Evolutionary conservation across 2,888 invertebrate species (phyloP).

Genomic region (Gonocerus acuteangulatus): DNA sequence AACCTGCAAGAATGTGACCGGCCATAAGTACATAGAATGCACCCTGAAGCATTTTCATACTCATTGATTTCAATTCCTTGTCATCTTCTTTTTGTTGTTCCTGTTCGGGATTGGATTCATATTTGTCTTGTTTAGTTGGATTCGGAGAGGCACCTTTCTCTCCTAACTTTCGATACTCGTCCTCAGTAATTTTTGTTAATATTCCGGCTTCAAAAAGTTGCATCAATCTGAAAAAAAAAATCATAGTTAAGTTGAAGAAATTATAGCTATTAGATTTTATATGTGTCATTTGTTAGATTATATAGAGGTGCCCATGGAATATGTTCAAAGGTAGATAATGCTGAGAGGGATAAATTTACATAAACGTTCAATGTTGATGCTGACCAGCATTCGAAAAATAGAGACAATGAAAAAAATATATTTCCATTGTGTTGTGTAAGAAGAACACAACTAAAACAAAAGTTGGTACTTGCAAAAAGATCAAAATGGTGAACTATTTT

Average conservation of each 20-base stretch:
- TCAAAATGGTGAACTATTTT: no score
- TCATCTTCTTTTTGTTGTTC: constrained; percentile 34
- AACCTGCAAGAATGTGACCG: constrained; percentile 46
- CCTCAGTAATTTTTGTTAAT: constrained; percentile 65
- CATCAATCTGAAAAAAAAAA: constrained; percentile 56
- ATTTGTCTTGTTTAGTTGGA: background rate
- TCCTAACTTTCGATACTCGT: constrained; percentile 64
- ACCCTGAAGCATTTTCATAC: constrained; percentile 62
- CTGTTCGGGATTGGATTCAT: constrained; percentile 31
- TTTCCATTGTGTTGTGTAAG: no score
- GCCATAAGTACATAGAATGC: constrained; percentile 62
- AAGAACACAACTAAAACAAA: no score
- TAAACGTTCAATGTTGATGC: no score
- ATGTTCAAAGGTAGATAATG: background rate
- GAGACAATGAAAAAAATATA: no score
- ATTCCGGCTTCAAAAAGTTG: constrained; percentile 69
- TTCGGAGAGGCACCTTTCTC: constrained; percentile 41
- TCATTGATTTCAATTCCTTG: constrained; percentile 50
- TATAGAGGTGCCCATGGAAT: background rate
- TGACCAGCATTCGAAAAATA: no score
- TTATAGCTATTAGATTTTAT: no score
- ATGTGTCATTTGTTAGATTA: background rate
- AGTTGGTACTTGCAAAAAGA: no score
- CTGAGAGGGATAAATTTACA: no score
- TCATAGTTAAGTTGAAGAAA: no score